Percentiles rank a stretch among this genome's conserved stretches.
phyloP scores from a whole-genome alignment of 2,888 invertebrate genomes.

The Brachypalpus laphriformis region DNA sequence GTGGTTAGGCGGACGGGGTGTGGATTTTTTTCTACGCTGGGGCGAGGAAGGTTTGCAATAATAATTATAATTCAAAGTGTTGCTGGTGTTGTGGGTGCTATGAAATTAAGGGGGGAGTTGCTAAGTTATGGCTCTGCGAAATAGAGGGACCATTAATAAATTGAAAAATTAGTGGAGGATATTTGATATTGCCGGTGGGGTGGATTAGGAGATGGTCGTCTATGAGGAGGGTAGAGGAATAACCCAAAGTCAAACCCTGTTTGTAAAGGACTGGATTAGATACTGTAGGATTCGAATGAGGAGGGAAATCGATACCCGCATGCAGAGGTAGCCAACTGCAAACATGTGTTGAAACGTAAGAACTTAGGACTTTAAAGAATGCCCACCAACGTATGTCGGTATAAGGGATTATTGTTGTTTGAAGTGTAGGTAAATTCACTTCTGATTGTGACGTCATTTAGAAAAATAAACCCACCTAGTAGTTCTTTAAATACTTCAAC shows the following conservation, averaged over 20 bases:
- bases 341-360: too few relatives aligned
- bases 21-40: background rate
- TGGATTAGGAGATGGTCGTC: background rate
- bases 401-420: too few relatives aligned
- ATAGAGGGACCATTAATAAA: conserved; percentile 56
- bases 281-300: too few relatives aligned
- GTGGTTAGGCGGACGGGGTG: conserved; percentile 14
- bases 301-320: too few relatives aligned
- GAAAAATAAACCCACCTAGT: too few relatives aligned
- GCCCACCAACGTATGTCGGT: too few relatives aligned
- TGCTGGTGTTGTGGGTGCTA: conserved; percentile 39
- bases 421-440: too few relatives aligned
- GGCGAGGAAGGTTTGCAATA: conserved; percentile 54
- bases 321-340: too few relatives aligned
- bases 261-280: background rate
- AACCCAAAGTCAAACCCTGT: background rate
- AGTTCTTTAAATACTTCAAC: too few relatives aligned
- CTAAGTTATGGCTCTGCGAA: background rate
- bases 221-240: background rate
- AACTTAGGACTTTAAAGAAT: too few relatives aligned
- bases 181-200: conserved; percentile 37
- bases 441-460: too few relatives aligned
- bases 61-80: conserved; percentile 70
- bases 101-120: background rate
- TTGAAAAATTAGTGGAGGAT: conserved; percentile 57